These are phyloP conservation scores for Drosophila equinoxialis DNA, from an alignment of 1,140 invertebrate genomes.

Conservation along the genomic window DNA sequence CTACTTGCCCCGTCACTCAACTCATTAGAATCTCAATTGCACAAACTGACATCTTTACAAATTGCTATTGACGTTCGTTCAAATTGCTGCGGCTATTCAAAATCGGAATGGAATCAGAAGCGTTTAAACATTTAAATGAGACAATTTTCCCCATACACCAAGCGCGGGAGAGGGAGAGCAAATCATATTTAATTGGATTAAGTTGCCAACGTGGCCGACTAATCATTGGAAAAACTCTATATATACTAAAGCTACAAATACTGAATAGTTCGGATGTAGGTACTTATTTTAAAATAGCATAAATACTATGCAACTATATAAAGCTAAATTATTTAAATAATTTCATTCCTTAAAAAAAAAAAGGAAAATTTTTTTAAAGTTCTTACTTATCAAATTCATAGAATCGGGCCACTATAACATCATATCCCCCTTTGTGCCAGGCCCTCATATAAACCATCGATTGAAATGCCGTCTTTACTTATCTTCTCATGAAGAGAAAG, in stretches of 20 bases:
- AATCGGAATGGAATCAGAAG: constrained; percentile 73
- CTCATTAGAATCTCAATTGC: constrained; percentile 77
- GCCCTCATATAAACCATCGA: too few species aligned
- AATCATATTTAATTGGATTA: constrained; percentile 6
- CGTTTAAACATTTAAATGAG: constrained; percentile 71
- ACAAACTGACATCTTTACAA: constrained; percentile 64
- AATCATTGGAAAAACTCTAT: neutral
- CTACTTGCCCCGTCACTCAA: constrained; percentile 54
- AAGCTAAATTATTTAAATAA: too few species aligned
- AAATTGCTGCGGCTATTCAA: neutral
- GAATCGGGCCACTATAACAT: too few species aligned
- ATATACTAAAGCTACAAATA: neutral
- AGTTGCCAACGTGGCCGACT: neutral
- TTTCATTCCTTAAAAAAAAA: too few species aligned
- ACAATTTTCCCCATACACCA: constrained; percentile 51
- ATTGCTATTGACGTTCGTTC: constrained; percentile 63
- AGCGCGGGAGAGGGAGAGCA: neutral
- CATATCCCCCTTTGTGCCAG: too few species aligned
- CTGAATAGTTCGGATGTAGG: neutral
- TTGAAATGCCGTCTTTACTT: too few species aligned
- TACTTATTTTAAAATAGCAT: too few species aligned
- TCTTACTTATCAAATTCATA: too few species aligned
- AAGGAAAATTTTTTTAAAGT: too few species aligned
- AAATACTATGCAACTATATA: too few species aligned
- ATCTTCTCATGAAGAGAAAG: too few species aligned